These are phyloP conservation scores for Sylvicapra grimmia DNA, from an alignment of 2,113 vertebrate genomes.

Conservation along the genomic window DNA sequence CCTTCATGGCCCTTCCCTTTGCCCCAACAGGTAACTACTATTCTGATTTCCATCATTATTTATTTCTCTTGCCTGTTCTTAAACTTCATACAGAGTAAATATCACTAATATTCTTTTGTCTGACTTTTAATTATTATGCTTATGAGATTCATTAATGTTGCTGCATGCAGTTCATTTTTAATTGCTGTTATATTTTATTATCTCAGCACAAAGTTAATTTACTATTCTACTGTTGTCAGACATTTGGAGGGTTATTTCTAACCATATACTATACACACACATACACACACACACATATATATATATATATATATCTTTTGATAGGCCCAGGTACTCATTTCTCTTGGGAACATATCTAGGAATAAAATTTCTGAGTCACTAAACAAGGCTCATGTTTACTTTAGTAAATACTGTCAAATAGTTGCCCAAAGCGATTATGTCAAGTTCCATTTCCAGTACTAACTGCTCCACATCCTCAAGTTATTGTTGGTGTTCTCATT, in stretches of 20 bases:
- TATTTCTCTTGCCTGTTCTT: background rate
- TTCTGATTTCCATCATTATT: background rate
- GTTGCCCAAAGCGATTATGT: background rate
- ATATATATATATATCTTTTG: background rate
- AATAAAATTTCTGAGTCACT: background rate
- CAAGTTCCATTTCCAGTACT: background rate
- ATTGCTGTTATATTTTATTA: background rate
- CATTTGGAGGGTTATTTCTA: background rate
- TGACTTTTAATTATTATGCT: background rate
- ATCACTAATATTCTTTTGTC: background rate
- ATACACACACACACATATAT: accelerated
- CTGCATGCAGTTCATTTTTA: background rate
- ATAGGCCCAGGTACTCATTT: background rate
- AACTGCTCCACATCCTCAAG: background rate
- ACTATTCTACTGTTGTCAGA: background rate
- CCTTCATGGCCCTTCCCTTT: background rate
- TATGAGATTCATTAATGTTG: background rate
- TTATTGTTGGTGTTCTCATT: background rate
- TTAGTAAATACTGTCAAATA: background rate
- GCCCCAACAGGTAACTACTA: background rate
- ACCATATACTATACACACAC: background rate
- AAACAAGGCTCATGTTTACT: background rate
- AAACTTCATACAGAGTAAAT: background rate
- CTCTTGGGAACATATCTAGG: background rate
- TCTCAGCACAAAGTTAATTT: background rate